A percentile compares a stretch with the other conserved stretches of the same genome.
Evolutionary conservation across 2,113 vertebrate species (phyloP).

Genomic region (Ptyas mucosa): DNA sequence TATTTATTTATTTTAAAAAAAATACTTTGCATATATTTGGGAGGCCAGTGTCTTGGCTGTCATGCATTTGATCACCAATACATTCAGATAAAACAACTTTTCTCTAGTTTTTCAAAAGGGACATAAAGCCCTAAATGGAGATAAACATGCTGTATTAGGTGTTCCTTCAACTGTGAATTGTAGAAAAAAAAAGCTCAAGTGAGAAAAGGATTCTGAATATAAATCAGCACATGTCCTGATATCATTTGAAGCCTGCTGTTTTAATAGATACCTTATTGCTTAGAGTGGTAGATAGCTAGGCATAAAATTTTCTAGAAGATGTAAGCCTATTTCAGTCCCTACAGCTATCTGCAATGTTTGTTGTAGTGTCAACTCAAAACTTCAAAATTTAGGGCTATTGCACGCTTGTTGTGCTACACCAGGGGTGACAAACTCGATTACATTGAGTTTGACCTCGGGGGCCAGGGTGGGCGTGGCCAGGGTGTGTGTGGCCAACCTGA

Average conservation of each 20-base stretch:
- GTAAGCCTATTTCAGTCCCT: neutral
- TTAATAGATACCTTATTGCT: neutral
- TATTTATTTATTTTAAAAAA: no score
- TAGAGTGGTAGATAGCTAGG: neutral
- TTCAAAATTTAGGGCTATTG: neutral
- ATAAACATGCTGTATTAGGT: neutral
- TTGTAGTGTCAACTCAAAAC: neutral
- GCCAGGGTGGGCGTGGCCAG: no score
- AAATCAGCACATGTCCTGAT: neutral
- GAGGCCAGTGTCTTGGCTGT: neutral
- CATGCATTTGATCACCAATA: neutral
- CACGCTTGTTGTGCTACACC: neutral
- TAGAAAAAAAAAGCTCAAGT: neutral
- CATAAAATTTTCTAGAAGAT: neutral
- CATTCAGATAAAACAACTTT: neutral
- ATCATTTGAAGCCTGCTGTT: neutral
- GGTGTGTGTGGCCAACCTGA: no score
- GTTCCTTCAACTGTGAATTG: neutral
- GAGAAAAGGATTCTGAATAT: slow-evolving; percentile 3
- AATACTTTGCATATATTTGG: neutral
- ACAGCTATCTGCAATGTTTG: neutral
- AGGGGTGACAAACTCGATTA: no score
- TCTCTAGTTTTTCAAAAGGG: neutral
- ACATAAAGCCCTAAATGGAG: neutral
- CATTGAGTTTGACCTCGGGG: no score